Conservation (phyloP, 2,888 invertebrate species). For the Drosophila algonquin region DNA sequence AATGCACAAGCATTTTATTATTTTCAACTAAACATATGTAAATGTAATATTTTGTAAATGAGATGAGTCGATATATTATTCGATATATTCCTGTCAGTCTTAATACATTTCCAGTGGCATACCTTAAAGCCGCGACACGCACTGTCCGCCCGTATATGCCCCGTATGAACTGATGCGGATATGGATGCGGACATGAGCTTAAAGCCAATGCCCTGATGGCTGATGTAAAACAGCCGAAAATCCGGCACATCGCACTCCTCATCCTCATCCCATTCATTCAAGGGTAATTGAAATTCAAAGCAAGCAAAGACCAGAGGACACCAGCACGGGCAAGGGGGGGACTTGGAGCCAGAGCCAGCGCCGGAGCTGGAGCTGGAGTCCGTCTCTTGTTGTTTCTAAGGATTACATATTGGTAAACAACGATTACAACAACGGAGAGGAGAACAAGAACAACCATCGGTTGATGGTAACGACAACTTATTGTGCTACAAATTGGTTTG, state of each 20-base stretch:
- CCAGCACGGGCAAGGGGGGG: background rate
- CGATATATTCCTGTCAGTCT: too few species aligned
- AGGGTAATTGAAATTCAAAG: constrained; percentile 66
- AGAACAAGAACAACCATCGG: constrained; percentile 2
- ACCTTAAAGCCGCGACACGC: background rate
- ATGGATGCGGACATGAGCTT: constrained; percentile 8
- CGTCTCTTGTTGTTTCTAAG: constrained; percentile 68
- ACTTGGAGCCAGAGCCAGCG: background rate
- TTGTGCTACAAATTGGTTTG: constrained; percentile 73
- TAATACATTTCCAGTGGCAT: background rate
- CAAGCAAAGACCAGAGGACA: constrained; percentile 19
- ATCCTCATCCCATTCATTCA: background rate
- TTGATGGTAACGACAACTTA: constrained; percentile 58
- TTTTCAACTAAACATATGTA: too few species aligned
- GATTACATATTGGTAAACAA: constrained; percentile 79
- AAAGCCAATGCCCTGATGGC: constrained; percentile 20
- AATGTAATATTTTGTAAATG: too few species aligned
- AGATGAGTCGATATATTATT: too few species aligned
- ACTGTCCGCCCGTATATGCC: background rate
- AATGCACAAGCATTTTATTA: too few species aligned
- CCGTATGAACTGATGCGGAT: background rate
- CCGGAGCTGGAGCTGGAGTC: constrained; percentile 23
- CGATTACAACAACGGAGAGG: constrained; percentile 61
- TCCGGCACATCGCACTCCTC: background rate
- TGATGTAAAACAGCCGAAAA: constrained; percentile 11